A percentile compares a stretch with the other conserved stretches of the same genome.
Conservation (phyloP, 2,888 invertebrate genomes). For the Chymomyza caudatula region DNA sequence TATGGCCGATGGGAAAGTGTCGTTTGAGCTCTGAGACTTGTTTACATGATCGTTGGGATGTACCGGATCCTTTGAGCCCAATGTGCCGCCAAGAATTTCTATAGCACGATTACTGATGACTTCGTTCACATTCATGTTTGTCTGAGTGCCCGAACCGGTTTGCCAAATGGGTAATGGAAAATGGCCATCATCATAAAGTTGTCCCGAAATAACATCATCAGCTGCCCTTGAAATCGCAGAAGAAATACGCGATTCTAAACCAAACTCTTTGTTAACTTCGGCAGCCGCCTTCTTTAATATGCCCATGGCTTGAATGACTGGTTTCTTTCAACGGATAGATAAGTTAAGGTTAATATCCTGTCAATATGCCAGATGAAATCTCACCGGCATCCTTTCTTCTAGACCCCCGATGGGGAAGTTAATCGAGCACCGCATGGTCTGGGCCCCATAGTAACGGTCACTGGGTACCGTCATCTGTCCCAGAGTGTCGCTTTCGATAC, state of each 20-base stretch:
- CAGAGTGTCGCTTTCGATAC: conserved; percentile 90
- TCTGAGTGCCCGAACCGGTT: conserved; percentile 98
- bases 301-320: conserved; percentile 94
- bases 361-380: conserved; percentile 49
- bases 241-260: conserved; percentile 90
- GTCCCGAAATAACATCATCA: conserved; percentile 94
- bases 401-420: conserved; percentile 97
- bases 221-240: conserved; percentile 92
- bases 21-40: conserved; percentile 98
- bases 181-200: conserved; percentile 92
- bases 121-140: conserved; percentile 99
- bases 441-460: conserved; percentile 95
- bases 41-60: conserved; percentile 99
- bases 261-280: conserved; percentile 93
- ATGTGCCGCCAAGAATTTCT: conserved; percentile 89
- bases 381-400: conserved; percentile 95
- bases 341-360: conserved; percentile 27
- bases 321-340: conserved; percentile 80
- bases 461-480: conserved; percentile 94
- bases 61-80: conserved; percentile 95
- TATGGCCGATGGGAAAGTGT: conserved; percentile 99
- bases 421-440: conserved; percentile 93
- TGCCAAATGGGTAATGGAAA: conserved; percentile 99
- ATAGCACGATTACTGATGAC: conserved; percentile 91
- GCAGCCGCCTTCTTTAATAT: conserved; percentile 97